Base-by-base conservation (phyloP, 2,797 vertebrate species). In the Rhinogobio ventralis region DNA sequence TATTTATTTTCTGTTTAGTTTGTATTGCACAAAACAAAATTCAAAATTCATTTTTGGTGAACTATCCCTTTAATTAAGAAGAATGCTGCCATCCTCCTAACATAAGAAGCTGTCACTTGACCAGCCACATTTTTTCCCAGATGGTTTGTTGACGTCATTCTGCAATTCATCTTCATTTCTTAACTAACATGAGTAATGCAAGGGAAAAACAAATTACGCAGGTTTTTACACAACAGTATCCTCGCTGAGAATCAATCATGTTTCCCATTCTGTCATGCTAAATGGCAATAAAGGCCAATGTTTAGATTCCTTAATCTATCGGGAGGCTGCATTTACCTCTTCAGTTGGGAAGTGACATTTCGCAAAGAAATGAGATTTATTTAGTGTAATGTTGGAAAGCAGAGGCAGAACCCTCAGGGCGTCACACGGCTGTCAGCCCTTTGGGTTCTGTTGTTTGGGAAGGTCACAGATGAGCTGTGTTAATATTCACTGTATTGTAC, bases 311-410 rank as follows among this genome's bases (percentile, higher is more conserved):
- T 30, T 68, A 33, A 68, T 88, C 89, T 91, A 87, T 88, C 79
- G 79, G 89, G 87, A 89, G 86, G 91, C 92, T 92, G 86, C 83
- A 93, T 94, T 93, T 92, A 94, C 91, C 92, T 94, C 93, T 94
- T 87, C 82, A 90, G 88, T 84, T 49, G 42, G 83, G 82, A 57
- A 83, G 83, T 73, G 67, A 78, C 80, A 82, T 85, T 87, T 84
- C 2, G 23, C 60, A 71, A 83, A 80, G 75, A 64, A 83, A 20
- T 93, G 85, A 90, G 91, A 91, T 93, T 93, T 91, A 90, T 91
- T 90, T 88, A 86, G 74, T 79, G 75, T 79, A 62, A 55, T 83
- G 81, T 85, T 85, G 39, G 69, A 13, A 67, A 2, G 42, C 51
- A 74, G 45, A 69, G 89, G 85, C 82, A 77, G 83, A 85, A 84